Conservation (phyloP, 2,888 invertebrate species). For the Dicranocentrus wangi region DNA sequence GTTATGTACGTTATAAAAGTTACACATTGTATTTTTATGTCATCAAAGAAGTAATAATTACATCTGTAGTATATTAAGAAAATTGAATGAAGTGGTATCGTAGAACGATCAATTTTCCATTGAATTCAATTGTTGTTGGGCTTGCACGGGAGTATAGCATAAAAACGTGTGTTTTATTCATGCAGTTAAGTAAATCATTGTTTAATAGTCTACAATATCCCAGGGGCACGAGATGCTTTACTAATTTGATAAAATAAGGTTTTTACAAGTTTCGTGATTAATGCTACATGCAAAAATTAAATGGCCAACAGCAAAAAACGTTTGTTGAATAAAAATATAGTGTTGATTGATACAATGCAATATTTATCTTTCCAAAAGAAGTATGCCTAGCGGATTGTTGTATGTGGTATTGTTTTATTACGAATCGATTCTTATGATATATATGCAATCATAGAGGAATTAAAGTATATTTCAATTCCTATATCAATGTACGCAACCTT, state of each 20-base stretch:
- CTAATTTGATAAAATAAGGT: too few relatives aligned
- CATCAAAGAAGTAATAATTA: conserved; percentile 12
- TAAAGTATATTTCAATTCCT: too few relatives aligned
- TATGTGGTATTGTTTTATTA: too few relatives aligned
- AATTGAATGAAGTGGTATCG: conserved; percentile 18
- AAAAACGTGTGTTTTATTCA: background rate
- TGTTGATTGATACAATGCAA: conserved; percentile 4
- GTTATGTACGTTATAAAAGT: conserved; percentile 12
- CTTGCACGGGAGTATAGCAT: background rate
- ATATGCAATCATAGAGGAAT: too few relatives aligned
- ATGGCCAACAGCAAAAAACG: background rate
- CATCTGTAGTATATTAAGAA: conserved; percentile 10
- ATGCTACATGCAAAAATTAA: background rate
- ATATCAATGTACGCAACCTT: too few relatives aligned
- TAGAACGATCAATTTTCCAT: conserved; percentile 22
- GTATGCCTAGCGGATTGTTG: too few relatives aligned
- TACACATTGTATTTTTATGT: conserved; percentile 11
- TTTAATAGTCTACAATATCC: background rate
- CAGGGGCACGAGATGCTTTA: background rate
- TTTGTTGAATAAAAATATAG: background rate
- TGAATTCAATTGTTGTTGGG: background rate
- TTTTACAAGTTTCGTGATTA: background rate
- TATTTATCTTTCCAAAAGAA: background rate
- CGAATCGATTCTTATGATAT: too few relatives aligned
- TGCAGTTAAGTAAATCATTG: background rate